A percentile compares a stretch with the other conserved stretches of the same genome.
phyloP scores from a whole-genome alignment of 2,888 invertebrate species.

The Cheilosia vernalis region DNA sequence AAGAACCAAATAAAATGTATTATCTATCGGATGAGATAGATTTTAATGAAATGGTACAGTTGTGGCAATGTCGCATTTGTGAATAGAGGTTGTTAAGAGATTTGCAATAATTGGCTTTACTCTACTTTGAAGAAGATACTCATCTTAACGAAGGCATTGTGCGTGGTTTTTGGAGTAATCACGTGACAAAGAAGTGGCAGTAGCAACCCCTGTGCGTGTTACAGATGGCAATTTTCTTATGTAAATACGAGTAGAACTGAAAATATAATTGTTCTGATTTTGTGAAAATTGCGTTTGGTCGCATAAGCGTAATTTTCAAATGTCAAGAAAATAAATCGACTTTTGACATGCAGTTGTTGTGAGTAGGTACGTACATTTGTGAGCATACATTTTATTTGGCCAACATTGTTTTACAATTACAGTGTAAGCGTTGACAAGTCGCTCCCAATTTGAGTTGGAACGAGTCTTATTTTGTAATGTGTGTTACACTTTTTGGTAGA shows the following conservation, averaged over 20 bases:
- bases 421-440: too few species aligned
- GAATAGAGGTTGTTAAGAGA: slow-evolving; percentile 68
- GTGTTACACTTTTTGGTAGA: too few species aligned
- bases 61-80: not conserved
- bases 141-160: slow-evolving; percentile 72
- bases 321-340: not conserved
- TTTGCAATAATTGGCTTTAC: slow-evolving; percentile 64
- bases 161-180: slow-evolving; percentile 43
- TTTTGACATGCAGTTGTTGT: not conserved
- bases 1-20: slow-evolving; percentile 37
- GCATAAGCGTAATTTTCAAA: not conserved
- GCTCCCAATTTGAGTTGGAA: too few species aligned
- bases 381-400: too few species aligned
- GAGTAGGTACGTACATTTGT: not conserved
- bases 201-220: slow-evolving; percentile 44
- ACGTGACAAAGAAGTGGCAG: slow-evolving; percentile 26
- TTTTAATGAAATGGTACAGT: slow-evolving; percentile 40
- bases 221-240: slow-evolving; percentile 3
- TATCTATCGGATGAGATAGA: slow-evolving; percentile 41
- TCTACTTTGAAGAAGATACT: slow-evolving; percentile 51
- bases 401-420: too few species aligned
- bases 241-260: not conserved
- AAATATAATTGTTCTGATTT: not conserved
- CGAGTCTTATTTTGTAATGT: too few species aligned
- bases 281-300: not conserved